phyloP scores from a whole-genome alignment of 1,140 invertebrate genomes.

The Harlomillsia oculata region DNA sequence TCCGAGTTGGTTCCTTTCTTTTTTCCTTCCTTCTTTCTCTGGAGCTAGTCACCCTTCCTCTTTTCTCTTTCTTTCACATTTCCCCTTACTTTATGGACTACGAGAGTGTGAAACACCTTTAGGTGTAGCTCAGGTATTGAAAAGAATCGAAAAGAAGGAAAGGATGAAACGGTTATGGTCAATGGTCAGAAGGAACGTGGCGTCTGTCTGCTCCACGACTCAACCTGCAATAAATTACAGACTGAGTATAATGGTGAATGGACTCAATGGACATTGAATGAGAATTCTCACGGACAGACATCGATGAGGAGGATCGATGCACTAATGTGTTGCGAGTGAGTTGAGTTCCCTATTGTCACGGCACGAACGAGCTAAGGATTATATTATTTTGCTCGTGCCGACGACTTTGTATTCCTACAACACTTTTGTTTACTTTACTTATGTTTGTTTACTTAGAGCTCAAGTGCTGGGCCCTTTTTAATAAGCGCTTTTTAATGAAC shows the following conservation, averaged over 20 bases:
- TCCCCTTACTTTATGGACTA: no score
- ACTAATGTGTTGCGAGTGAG: conserved; percentile 15
- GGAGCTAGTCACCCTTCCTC: no score
- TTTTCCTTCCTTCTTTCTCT: no score
- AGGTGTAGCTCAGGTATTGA: no score
- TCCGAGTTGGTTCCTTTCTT: no score
- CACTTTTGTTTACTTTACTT: neutral
- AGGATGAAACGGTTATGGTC: no score
- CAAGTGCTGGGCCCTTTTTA: neutral
- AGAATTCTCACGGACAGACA: neutral
- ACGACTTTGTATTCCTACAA: neutral
- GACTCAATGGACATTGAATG: conserved; percentile 13
- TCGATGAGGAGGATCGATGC: conserved; percentile 10
- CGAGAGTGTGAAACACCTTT: no score
- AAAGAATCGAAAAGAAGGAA: no score
- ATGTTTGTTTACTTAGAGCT: neutral
- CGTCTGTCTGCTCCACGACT: no score
- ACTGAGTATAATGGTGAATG: conserved; percentile 11
- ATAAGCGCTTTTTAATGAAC: neutral
- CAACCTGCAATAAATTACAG: conserved; percentile 8
- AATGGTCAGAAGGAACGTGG: conserved; percentile 4
- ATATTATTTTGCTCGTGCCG: conserved; percentile 1
- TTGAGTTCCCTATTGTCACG: conserved; percentile 9
- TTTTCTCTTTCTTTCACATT: no score
- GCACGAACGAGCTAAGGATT: conserved; percentile 8